Percentiles rank a stretch among this genome's conserved stretches.
Conservation (phyloP, 1,140 invertebrate genomes). For the Trichonephila inaurata region DNA sequence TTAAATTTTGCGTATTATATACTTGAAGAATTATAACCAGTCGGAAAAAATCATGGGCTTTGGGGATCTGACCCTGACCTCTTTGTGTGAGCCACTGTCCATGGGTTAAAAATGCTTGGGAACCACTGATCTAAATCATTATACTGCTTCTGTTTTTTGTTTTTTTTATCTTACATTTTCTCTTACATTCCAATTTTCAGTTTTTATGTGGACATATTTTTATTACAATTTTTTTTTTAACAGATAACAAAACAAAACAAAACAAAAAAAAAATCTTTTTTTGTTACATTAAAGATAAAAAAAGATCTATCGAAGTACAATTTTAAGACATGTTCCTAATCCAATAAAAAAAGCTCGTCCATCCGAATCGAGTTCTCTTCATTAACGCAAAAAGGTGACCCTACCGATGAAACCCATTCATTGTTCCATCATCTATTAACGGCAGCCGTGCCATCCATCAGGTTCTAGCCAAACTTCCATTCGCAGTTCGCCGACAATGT, state of each 20-base stretch:
- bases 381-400: slow-evolving; percentile 34
- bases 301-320: neutral
- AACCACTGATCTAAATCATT: too few species aligned
- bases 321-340: neutral
- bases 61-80: too few species aligned
- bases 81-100: too few species aligned
- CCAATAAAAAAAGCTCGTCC: neutral
- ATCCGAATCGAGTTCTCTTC: slow-evolving; percentile 1
- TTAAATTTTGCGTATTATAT: too few species aligned
- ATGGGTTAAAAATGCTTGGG: too few species aligned
- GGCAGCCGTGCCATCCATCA: slow-evolving; percentile 19
- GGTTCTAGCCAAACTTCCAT: neutral
- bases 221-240: neutral
- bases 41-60: too few species aligned
- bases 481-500: slow-evolving; percentile 19
- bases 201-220: too few species aligned
- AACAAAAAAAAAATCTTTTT: neutral
- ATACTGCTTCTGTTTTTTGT: too few species aligned
- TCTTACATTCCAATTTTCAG: too few species aligned
- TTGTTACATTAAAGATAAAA: neutral
- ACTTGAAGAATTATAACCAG: too few species aligned
- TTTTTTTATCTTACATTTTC: too few species aligned
- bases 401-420: neutral
- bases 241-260: neutral
- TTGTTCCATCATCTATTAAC: slow-evolving; percentile 27